Base-by-base conservation (phyloP, 2,113 vertebrate genomes). In the Clarias magur region DNA sequence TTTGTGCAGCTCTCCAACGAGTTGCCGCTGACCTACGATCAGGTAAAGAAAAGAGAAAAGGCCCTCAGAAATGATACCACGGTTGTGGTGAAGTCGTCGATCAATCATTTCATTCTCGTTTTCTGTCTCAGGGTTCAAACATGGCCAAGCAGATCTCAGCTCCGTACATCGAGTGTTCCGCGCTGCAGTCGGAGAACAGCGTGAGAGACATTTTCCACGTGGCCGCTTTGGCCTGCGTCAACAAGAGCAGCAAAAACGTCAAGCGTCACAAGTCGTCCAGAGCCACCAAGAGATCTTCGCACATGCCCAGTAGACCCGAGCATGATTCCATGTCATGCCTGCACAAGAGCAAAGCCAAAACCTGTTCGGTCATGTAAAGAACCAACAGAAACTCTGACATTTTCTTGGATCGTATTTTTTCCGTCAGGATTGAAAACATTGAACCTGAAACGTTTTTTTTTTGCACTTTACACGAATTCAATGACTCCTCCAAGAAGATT, bases 161-260 rank as follows among this genome's bases (percentile, higher is more conserved):
- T 62, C 96, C 97, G 60, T 98, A 98, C 63, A 97, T 97, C 0
- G 97, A 98, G 86, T 98, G 97, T 90, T 98, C 97, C 19, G 96
- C 97, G 34, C 89, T 97, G 82, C 97, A 97, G 94, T 98, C 97
- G 0, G 97, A 98, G 91, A 97, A 97, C 91, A 97, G 97, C 0
- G 96, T 98, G 90, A 96, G 96, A 90, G 97, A 98, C 96, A 97
- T 98, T 94, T 98, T 98, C 82, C 97, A 97, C 1, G 96, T 98
- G 38, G 97, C 97, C 89, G 97, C 97, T 10, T 93, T 98, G 95
- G 97, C 97, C 0, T 97, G 97, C 84, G 96, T 98, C 89, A 97
- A 96, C 91, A 97, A 97, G 94, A 96, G 93, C 89, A 96, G 95
- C 92, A 97, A 97, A 92, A 96, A 96, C 0, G 94, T 96, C 27